Evolutionary conservation across 2,888 invertebrate genomes (phyloP).

Genomic region (Lamellibrachia columna): DNA sequence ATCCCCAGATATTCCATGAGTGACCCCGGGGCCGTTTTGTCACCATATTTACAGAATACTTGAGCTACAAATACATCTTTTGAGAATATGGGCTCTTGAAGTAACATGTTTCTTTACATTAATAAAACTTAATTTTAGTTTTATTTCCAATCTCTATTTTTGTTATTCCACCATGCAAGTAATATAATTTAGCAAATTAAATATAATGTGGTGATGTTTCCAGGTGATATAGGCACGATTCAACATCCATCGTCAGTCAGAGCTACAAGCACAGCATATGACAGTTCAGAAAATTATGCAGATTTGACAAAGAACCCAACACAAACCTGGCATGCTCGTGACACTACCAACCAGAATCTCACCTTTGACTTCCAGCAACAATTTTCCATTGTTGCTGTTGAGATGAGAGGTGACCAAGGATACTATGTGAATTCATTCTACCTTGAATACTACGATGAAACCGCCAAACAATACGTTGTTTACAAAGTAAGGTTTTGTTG

Average conservation of each 20-base stretch:
- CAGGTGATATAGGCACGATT: not conserved
- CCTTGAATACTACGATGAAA: not conserved
- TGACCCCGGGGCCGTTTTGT: too few species aligned
- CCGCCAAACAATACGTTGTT: not conserved
- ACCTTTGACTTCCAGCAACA: not conserved
- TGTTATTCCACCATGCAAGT: not conserved
- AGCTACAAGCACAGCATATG: not conserved
- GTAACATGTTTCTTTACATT: too few species aligned
- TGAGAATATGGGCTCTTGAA: too few species aligned
- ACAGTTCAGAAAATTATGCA: not conserved
- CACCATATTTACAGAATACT: too few species aligned
- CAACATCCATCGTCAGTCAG: not conserved
- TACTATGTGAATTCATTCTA: not conserved
- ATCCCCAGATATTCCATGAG: too few species aligned
- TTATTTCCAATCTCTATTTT: not conserved
- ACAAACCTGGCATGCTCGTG: not conserved
- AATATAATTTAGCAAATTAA: too few species aligned
- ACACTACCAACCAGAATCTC: not conserved
- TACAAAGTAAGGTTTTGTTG: not conserved
- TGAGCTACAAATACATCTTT: too few species aligned
- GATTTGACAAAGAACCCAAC: not conserved
- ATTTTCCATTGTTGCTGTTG: not conserved
- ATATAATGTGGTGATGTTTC: not conserved
- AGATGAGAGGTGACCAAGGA: not conserved
- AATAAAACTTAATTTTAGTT: not conserved